Evolutionary conservation across 2,888 invertebrate species (phyloP), one percentile per base, ranked within the genome.

Genomic region (Temnothorax rugatulus): DNA sequence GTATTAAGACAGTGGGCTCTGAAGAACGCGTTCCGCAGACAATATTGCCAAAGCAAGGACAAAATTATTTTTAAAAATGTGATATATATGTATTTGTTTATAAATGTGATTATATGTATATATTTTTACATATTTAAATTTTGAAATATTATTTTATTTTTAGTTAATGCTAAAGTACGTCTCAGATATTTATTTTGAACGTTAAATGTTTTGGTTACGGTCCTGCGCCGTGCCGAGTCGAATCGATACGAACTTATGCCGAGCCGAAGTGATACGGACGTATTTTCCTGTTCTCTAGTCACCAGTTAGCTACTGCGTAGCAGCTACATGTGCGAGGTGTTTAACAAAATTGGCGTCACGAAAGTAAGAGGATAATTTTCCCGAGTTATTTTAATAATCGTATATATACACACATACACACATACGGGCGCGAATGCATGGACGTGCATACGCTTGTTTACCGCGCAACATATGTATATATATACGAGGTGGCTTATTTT

Each of bases 91-190:
- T n/a, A 29, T 13, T 41, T n/a, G n/a, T 5, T 57, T n/a, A 59
- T 25, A 34, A 61, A 1, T 15, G 15, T 47, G 4, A 44, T 54
- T 63, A 34, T 63, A 29, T 21, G 52, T 54, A 29, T 50, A 11
- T n/a, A 29, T 13, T 25, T 66, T 34, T 34, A 9, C 11, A 21
- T 15, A 38, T 71, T 54, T 38, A 71, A 71, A 52, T 71, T 69
- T n/a, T 41, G 0, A 25, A 7, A 73, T 25, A 41, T n/a, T 25
- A 41, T 41, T 41, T 73, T 3, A 41, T 41, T 41, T 73, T 7
- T 11, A 54, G 0, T 54, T 54, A 52, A 71, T 38, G 1, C 9
- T 1, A 64, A 54, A 71, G 21, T 59, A 25, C 25, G 25, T 29
- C 29, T 29, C 25, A 57, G 5, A 25, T 52, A 64, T 44, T 34